These are phyloP conservation scores for Mastacembelus armatus DNA, from an alignment of 2,797 vertebrate genomes.

Conservation along the genomic window DNA sequence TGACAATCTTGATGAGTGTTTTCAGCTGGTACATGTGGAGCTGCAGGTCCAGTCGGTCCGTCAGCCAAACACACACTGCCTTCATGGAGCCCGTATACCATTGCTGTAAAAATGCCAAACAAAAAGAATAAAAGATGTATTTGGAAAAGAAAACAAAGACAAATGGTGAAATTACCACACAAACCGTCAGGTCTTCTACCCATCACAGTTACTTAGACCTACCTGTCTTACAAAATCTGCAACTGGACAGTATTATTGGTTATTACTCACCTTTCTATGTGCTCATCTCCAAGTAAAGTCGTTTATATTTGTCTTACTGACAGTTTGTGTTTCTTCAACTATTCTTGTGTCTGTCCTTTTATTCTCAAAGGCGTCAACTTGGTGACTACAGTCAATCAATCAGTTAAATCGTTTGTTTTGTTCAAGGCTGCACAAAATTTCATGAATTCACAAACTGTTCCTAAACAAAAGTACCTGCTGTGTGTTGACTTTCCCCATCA, in stretches of 20 bases:
- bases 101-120: conserved; percentile 83
- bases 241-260: no score
- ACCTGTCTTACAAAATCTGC: background rate
- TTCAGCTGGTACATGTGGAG: conserved; percentile 97
- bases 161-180: background rate
- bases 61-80: conserved; percentile 93
- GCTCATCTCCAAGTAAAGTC: background rate
- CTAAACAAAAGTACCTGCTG: no score
- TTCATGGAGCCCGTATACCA: conserved; percentile 95
- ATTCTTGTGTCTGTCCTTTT: no score
- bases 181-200: background rate
- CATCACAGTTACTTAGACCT: background rate
- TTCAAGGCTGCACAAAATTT: no score
- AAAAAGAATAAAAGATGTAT: background rate
- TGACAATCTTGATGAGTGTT: conserved; percentile 98
- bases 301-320: no score
- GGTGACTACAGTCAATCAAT: no score
- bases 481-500: no score
- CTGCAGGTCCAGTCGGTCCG: conserved; percentile 95
- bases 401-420: no score
- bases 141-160: background rate
- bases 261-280: no score
- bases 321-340: no score
- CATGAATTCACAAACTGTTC: no score
- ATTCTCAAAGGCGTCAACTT: no score